A percentile compares a stretch with the other conserved stretches of the same genome.
Evolutionary conservation across 2,888 invertebrate species (phyloP).

Genomic region (Pandemis cinnamomeana): DNA sequence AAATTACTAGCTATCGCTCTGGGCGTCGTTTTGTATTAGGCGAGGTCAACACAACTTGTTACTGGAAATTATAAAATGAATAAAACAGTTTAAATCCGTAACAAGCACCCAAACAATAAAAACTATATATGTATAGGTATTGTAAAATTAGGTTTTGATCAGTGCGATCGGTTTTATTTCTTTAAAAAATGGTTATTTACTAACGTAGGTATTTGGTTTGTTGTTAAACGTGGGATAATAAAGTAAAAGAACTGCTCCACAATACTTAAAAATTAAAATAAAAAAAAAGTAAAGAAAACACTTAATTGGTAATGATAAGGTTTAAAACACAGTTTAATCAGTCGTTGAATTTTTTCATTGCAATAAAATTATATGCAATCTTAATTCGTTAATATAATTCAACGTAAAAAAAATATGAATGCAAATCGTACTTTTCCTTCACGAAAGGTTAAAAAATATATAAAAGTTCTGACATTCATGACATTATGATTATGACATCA

Average conservation of each 20-base stretch:
- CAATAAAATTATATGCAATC: background rate
- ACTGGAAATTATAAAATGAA: background rate
- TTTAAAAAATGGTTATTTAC: too few relatives aligned
- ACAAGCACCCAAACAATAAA: background rate
- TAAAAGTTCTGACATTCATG: background rate
- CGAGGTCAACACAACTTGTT: background rate
- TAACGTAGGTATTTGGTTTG: too few relatives aligned
- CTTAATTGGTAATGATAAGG: background rate
- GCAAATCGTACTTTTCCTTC: background rate
- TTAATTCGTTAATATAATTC: constrained; percentile 2
- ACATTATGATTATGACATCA: background rate
- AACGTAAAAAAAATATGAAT: background rate
- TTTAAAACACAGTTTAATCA: constrained; percentile 3
- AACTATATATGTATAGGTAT: too few relatives aligned
- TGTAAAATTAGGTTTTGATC: too few relatives aligned
- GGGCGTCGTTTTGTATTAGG: background rate
- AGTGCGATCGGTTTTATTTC: too few relatives aligned
- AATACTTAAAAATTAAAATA: background rate
- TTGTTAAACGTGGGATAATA: background rate
- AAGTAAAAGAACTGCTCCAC: background rate
- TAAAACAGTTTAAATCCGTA: background rate
- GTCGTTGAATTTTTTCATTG: background rate
- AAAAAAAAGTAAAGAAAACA: background rate
- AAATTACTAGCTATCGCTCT: background rate
- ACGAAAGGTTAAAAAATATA: background rate